Conservation (phyloP, 2,888 invertebrate genomes). For the Limnephilus lunatus region DNA sequence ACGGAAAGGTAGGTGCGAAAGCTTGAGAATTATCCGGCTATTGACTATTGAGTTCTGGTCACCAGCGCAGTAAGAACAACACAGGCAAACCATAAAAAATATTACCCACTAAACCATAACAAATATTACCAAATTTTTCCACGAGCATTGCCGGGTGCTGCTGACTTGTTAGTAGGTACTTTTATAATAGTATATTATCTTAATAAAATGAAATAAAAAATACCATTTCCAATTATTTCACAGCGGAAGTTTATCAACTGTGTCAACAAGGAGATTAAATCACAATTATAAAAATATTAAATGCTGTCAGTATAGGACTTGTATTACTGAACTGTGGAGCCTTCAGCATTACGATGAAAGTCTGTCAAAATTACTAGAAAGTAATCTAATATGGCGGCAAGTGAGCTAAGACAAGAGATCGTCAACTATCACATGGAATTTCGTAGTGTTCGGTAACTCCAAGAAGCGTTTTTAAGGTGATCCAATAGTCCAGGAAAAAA, state of each 20-base stretch:
- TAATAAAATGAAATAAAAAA: not conserved
- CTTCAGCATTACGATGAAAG: not conserved
- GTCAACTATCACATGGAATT: too few species aligned
- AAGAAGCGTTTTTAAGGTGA: too few species aligned
- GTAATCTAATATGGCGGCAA: too few species aligned
- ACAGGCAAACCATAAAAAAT: not conserved
- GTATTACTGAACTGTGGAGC: not conserved
- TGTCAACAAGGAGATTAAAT: not conserved
- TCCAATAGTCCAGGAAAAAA: too few species aligned
- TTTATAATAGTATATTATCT: not conserved
- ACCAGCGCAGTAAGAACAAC: too few species aligned
- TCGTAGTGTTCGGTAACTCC: too few species aligned
- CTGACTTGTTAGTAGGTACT: too few species aligned
- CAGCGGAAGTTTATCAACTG: not conserved
- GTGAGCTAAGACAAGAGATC: too few species aligned
- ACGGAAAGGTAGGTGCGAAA: not conserved
- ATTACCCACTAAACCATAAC: not conserved
- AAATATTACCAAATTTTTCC: too few species aligned
- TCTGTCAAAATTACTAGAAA: not conserved
- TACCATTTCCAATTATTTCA: not conserved
- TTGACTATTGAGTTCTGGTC: not conserved
- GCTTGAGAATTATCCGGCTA: not conserved
- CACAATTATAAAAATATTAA: not conserved
- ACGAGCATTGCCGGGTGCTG: too few species aligned
- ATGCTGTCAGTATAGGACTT: not conserved